A percentile compares a stretch with the other conserved stretches of the same genome.
phyloP scores from a whole-genome alignment of 2,888 invertebrate genomes.

The Tenthredo distinguenda region DNA sequence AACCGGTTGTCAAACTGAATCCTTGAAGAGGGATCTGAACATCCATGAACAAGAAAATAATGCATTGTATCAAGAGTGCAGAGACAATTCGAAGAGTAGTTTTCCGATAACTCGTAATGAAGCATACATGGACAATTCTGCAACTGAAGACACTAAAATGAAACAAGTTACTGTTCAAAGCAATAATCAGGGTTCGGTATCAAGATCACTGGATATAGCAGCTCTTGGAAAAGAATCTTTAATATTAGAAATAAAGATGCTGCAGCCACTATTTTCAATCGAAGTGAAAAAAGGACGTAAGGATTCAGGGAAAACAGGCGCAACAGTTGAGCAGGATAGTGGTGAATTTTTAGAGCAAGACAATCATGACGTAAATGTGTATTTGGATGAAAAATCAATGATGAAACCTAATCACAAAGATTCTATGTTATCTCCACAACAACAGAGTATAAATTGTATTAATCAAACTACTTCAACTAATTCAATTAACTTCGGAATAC shows the following conservation, averaged over 20 bases:
- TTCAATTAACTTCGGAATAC: neutral
- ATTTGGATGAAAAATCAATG: neutral
- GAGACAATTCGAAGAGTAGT: neutral
- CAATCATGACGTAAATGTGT: neutral
- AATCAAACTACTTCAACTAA: neutral
- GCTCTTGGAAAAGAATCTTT: neutral
- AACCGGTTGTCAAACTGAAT: neutral
- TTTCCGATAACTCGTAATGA: neutral
- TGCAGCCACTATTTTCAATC: constrained; percentile 28
- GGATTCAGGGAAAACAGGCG: neutral
- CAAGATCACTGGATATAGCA: neutral
- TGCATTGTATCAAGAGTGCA: neutral
- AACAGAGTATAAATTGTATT: neutral
- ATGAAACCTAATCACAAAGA: neutral
- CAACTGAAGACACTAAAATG: neutral
- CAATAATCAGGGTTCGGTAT: neutral
- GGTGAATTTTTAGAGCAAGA: neutral
- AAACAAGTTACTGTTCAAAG: neutral
- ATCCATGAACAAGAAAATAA: neutral
- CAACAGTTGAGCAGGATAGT: neutral
- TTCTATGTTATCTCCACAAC: neutral
- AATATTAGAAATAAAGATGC: constrained; percentile 21
- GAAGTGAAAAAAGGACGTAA: neutral
- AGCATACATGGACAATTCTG: neutral
- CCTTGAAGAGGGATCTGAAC: neutral